phyloP scores from a whole-genome alignment of 2,888 invertebrate species.

The Tetropium fuscum region DNA sequence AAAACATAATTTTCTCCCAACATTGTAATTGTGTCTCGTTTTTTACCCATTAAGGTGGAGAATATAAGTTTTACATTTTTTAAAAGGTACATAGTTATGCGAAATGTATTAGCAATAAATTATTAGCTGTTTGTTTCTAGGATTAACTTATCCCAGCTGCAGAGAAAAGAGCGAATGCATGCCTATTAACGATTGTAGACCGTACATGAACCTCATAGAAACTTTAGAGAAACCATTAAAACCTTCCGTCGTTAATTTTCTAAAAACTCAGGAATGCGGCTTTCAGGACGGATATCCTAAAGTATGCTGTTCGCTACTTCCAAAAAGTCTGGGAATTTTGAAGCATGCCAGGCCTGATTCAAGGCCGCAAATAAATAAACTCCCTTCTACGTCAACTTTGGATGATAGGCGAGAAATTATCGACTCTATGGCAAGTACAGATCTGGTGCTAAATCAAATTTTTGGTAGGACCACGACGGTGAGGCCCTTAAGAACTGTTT shows the following conservation, averaged over 20 bases:
- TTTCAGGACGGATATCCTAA: conserved; percentile 42
- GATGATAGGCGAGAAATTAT: too few relatives aligned
- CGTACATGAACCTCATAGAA: conserved; percentile 37
- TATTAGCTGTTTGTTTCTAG: conserved; percentile 8
- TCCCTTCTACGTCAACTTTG: too few relatives aligned
- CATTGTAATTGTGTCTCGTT: too few relatives aligned
- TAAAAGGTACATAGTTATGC: too few relatives aligned
- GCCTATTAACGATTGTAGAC: conserved; percentile 36
- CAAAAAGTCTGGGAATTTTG: conserved; percentile 23
- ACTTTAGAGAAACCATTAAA: conserved; percentile 37
- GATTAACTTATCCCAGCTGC: background rate
- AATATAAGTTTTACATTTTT: too few relatives aligned
- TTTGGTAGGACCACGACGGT: conserved; percentile 1
- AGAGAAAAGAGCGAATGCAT: conserved; percentile 28
- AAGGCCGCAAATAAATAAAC: conserved; percentile 6
- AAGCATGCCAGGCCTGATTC: conserved; percentile 18
- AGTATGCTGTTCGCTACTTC: conserved; percentile 51
- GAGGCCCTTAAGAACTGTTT: background rate
- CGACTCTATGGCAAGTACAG: background rate
- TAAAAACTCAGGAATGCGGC: conserved; percentile 46
- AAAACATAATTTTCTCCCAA: too few relatives aligned
- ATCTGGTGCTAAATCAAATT: background rate
- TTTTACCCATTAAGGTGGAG: too few relatives aligned
- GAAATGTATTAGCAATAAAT: background rate
- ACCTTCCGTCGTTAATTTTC: conserved; percentile 38